These are phyloP conservation scores for Merops nubicus DNA, from an alignment of 2,113 vertebrate species.

Conservation along the genomic window DNA sequence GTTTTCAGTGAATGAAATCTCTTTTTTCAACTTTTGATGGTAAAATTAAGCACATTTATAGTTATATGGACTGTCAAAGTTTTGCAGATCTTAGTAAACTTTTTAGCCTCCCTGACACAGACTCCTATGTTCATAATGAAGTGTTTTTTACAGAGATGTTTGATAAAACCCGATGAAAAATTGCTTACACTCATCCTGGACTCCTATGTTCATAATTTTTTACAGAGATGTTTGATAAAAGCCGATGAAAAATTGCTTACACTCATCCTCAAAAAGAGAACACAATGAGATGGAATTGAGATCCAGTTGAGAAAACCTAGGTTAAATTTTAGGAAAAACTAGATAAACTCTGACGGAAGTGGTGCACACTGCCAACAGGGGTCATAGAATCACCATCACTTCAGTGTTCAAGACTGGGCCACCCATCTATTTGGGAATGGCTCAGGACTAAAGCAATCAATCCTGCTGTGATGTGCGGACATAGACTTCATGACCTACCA, in stretches of 20 bases:
- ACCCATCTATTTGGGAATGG: constrained; percentile 38
- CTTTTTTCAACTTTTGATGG: not conserved
- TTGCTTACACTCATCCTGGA: not conserved
- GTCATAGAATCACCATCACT: constrained; percentile 27
- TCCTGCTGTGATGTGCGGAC: constrained; percentile 17
- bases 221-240: not conserved
- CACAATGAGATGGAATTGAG: not conserved
- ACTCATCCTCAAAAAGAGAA: not conserved
- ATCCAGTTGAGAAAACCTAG: not conserved
- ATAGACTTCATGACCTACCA: constrained; percentile 26
- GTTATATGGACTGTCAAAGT: not conserved
- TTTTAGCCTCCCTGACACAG: not conserved
- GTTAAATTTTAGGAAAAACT: not conserved
- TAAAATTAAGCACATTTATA: not conserved
- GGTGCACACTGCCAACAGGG: not conserved
- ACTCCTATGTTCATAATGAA: not conserved
- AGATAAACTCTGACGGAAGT: not conserved
- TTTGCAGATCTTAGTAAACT: not conserved
- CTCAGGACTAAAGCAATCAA: constrained; percentile 38
- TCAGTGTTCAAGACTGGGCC: constrained; percentile 23
- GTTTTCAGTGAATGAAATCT: not conserved
- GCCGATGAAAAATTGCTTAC: not conserved
- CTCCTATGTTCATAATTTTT: not conserved
- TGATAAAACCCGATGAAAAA: not conserved
- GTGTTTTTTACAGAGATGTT: not conserved